Base-by-base conservation (phyloP, 2,113 vertebrate species). In the Leuciscus idus region DNA sequence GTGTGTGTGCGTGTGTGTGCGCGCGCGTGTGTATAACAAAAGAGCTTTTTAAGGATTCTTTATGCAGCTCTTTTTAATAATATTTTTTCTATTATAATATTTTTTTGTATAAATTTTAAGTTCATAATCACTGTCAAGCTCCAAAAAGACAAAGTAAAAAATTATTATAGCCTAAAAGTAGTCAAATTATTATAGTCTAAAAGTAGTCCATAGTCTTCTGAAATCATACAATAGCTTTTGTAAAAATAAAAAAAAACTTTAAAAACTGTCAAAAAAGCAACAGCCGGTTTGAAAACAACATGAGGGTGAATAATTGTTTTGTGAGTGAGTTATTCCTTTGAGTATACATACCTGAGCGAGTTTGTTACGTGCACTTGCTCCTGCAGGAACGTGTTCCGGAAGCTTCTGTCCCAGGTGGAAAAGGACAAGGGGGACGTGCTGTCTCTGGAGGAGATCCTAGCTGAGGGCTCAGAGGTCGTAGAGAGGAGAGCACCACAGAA, bases 401-500 rank as follows among this genome's bases (percentile, higher is more conserved):
- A 90, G 88, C 95, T 96, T 55, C 91, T 96, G 87, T 93, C 95
- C 48, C 94, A 95, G 87, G 92, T 93, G 7, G 94, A 95, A 70
- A 95, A 95, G 89, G 94, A 94, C 3, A 95, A 94, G n/a, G 94
- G 91, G 2, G 94, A 96, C 21, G 93, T 95, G 26, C 75, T 96
- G 87, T 95, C 95, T 21, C 92, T 96, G 89, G 95, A 96, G 89
- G 95, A 96, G 91, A 96, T 96, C 85, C 91, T 95, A 83, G 95
- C 95, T 6, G 95, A 96, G 91, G 95, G 95, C 23, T 92, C 93
- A 0, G 93, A 92, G 1, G 85, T 88, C 6, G 55, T 61, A 6
- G 91, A 94, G 91, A 93, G 89, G 52, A 92, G 93, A 85, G 90
- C 85, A 84, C 89, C 89, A 70, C 89, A 91, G 77, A 84, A 43